phyloP scores from a whole-genome alignment of 2,888 invertebrate genomes.

The Agriopis marginaria region DNA sequence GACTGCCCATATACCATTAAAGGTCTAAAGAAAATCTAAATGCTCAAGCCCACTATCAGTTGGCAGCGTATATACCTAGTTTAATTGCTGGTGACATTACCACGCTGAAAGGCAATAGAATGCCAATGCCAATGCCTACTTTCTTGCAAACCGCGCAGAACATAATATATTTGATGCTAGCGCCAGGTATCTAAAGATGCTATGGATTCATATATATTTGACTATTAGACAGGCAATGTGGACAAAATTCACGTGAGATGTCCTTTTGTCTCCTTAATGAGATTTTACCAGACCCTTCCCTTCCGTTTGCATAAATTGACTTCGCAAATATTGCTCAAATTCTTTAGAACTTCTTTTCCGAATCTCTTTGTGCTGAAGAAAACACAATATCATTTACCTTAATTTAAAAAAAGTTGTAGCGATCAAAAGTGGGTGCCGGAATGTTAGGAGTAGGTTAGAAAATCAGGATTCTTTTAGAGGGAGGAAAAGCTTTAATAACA shows the following conservation, averaged over 20 bases:
- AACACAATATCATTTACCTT: constrained; percentile 20
- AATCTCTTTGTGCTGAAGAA: constrained; percentile 17
- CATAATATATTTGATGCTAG: no score
- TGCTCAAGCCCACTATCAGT: no score
- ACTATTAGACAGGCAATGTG: neutral
- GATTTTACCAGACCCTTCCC: constrained; percentile 1
- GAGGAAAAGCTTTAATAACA: neutral
- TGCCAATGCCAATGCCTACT: no score
- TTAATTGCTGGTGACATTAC: no score
- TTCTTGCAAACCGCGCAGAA: no score
- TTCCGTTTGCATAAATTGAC: constrained; percentile 11
- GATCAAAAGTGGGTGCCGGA: constrained; percentile 2
- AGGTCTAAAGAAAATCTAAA: no score
- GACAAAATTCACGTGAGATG: constrained; percentile 4
- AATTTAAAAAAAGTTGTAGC: constrained; percentile 16
- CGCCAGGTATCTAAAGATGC: neutral
- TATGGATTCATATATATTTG: neutral
- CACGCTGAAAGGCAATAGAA: no score
- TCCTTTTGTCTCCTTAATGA: neutral
- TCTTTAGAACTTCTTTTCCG: constrained; percentile 3
- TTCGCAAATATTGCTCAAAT: constrained; percentile 17
- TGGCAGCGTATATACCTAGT: no score
- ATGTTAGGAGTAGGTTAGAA: neutral
- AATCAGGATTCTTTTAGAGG: neutral
- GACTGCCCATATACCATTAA: no score